Conservation (phyloP, 2,797 vertebrate genomes). For the Cyprinella venusta region DNA sequence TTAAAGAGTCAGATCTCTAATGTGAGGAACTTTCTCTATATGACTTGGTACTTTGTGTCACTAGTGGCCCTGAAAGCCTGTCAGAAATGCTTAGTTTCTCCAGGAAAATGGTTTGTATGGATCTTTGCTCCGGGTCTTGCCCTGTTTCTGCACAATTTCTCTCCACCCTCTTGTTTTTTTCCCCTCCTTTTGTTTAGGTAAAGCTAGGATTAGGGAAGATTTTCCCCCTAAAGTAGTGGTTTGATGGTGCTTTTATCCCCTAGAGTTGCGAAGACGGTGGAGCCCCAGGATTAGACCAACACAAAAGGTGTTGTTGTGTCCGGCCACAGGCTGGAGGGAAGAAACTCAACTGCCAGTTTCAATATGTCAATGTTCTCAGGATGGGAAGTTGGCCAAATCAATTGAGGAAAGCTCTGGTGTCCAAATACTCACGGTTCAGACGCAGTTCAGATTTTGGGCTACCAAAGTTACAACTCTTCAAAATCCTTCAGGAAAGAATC, state of each 20-base stretch:
- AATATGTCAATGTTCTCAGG: slow-evolving; percentile 79
- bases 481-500: slow-evolving; percentile 4
- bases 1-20: slow-evolving; percentile 35
- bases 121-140: slow-evolving; percentile 92
- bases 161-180: slow-evolving; percentile 83
- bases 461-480: slow-evolving; percentile 18
- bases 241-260: slow-evolving; percentile 99
- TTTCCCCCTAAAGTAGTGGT: slow-evolving; percentile 98
- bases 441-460: background rate
- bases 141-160: slow-evolving; percentile 90
- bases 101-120: slow-evolving; percentile 96
- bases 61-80: slow-evolving; percentile 85
- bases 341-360: slow-evolving; percentile 84
- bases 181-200: slow-evolving; percentile 94
- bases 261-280: slow-evolving; percentile 97
- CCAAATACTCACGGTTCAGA: slow-evolving; percentile 10
- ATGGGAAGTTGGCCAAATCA: slow-evolving; percentile 66
- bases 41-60: slow-evolving; percentile 75
- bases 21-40: slow-evolving; percentile 11
- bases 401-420: slow-evolving; percentile 56
- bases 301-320: slow-evolving; percentile 99
- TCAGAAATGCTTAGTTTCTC: slow-evolving; percentile 98
- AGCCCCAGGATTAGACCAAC: slow-evolving; percentile 96
- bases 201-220: slow-evolving; percentile 99
- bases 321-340: slow-evolving; percentile 86